phyloP scores from a whole-genome alignment of 2,797 vertebrate genomes.

The Acrocephalus scirpaceus region DNA sequence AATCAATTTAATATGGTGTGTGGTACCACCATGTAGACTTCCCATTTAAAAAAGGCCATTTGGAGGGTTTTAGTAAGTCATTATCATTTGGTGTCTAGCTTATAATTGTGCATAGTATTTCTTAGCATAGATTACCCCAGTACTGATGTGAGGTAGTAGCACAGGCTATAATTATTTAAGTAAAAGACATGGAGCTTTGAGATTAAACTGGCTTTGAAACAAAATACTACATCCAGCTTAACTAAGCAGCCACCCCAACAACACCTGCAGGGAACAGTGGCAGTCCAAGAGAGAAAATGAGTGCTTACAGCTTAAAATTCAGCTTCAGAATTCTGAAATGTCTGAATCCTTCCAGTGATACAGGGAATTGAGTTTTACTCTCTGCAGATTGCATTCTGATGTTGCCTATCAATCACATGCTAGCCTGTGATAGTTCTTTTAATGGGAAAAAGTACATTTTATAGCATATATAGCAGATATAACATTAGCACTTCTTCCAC shows the following conservation, averaged over 20 bases:
- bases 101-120: not conserved
- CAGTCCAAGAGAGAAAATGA: not conserved
- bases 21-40: not conserved
- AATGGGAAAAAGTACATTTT: not conserved
- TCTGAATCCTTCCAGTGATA: not conserved
- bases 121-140: not conserved
- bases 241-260: not conserved
- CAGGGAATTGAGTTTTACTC: not conserved
- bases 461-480: not conserved
- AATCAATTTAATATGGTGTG: not conserved
- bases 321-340: not conserved
- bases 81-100: slow-evolving; percentile 9
- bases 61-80: not conserved
- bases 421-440: not conserved
- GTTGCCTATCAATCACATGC: not conserved
- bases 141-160: not conserved
- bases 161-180: not conserved
- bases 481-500: not conserved
- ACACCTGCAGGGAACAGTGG: not conserved
- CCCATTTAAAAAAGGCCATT: not conserved
- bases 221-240: not conserved
- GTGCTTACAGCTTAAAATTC: not conserved
- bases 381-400: not conserved
- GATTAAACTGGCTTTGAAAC: not conserved
- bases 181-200: not conserved